A percentile compares a stretch with the other conserved stretches of the same genome.
Evolutionary conservation across 2,888 invertebrate species (phyloP).

Genomic region (Caenorhabditis sulstoni): DNA sequence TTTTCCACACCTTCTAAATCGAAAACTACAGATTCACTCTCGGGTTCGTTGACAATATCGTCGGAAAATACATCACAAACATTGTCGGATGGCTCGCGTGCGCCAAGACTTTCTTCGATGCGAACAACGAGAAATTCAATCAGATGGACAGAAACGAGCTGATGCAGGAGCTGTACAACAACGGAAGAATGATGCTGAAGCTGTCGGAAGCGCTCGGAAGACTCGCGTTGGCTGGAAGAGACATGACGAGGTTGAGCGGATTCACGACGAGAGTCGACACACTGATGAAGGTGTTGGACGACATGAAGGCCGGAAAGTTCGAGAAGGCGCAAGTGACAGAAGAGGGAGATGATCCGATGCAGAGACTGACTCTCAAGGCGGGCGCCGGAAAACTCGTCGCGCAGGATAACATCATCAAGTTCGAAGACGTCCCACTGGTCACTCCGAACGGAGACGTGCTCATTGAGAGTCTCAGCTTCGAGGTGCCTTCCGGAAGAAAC

Average conservation of each 20-base stretch:
- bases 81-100: conserved; percentile 89
- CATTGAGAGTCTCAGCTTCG: conserved; percentile 89
- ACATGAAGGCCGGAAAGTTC: conserved; percentile 80
- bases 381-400: conserved; percentile 72
- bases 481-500: conserved; percentile 88
- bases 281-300: conserved; percentile 89
- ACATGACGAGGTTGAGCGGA: conserved; percentile 94
- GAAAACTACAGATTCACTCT: conserved; percentile 83
- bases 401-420: conserved; percentile 89
- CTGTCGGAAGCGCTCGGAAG: conserved; percentile 97
- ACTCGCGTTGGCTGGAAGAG: conserved; percentile 93
- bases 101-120: conserved; percentile 92
- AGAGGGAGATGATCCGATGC: conserved; percentile 20
- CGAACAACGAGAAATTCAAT: conserved; percentile 86
- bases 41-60: conserved; percentile 95
- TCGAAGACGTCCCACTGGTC: conserved; percentile 93
- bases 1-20: too few species aligned
- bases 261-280: conserved; percentile 95
- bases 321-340: conserved; percentile 64
- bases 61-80: conserved; percentile 96
- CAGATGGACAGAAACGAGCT: conserved; percentile 88
- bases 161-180: conserved; percentile 94
- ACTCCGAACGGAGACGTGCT: conserved; percentile 98
- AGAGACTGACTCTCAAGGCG: conserved; percentile 42
- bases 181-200: conserved; percentile 95